Evolutionary conservation across 2,113 vertebrate species (phyloP).

Genomic region (Dasyurus viverrinus): DNA sequence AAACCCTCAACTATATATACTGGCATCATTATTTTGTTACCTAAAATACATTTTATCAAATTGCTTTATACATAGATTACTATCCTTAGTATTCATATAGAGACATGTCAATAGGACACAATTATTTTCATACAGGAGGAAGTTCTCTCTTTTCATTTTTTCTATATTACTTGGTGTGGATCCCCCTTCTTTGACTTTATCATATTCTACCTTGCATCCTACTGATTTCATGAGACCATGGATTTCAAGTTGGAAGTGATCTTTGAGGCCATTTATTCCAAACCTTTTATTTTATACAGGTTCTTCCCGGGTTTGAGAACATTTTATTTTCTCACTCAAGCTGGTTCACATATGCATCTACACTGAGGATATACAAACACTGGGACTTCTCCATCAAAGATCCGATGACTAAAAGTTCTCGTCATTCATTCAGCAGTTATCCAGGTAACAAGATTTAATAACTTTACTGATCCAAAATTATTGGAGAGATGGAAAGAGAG

Average conservation of each 20-base stretch:
- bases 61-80: not conserved
- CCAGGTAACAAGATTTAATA: slow-evolving; percentile 85
- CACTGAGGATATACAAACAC: slow-evolving; percentile 94
- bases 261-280: not conserved
- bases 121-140: not conserved
- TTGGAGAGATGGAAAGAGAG: not conserved
- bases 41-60: not conserved
- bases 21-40: not conserved
- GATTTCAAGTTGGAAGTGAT: not conserved
- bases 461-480: not conserved
- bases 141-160: too few species aligned
- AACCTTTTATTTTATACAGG: slow-evolving; percentile 76
- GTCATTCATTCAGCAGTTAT: slow-evolving; percentile 95
- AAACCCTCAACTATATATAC: not conserved
- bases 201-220: not conserved
- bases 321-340: slow-evolving; percentile 94
- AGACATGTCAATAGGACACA: not conserved
- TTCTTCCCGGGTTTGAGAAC: slow-evolving; percentile 95
- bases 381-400: slow-evolving; percentile 92
- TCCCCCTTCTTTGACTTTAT: too few species aligned
- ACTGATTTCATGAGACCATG: too few species aligned
- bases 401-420: slow-evolving; percentile 84
- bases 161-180: too few species aligned
- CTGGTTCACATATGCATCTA: slow-evolving; percentile 94
- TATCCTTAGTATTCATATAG: not conserved